These are phyloP conservation scores for Colinus virginianus DNA, from an alignment of 2,113 vertebrate species.

Conservation along the genomic window DNA sequence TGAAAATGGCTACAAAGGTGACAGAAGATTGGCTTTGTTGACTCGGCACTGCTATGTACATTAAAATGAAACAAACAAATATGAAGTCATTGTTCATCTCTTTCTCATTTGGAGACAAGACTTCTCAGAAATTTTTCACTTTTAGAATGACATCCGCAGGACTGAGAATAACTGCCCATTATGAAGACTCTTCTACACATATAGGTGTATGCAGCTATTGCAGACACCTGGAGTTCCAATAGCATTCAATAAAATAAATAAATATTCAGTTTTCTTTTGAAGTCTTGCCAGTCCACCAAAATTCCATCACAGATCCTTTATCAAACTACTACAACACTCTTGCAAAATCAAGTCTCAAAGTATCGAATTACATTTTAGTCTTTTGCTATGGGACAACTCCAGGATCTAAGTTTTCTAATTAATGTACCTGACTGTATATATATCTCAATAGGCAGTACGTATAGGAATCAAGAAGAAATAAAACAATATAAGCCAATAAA, in stretches of 20 bases:
- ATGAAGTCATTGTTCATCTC: background rate
- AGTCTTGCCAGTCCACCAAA: background rate
- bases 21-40: background rate
- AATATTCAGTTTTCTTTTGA: background rate
- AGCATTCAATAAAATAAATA: background rate
- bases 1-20: background rate
- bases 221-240: rapidly evolving
- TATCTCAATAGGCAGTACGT: background rate
- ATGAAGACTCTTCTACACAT: background rate
- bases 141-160: background rate
- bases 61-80: background rate
- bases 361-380: background rate
- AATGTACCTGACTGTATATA: background rate
- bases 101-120: rapidly evolving
- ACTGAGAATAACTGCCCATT: background rate
- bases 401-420: background rate
- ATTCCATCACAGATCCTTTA: background rate
- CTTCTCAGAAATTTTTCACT: background rate
- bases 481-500: rapidly evolving
- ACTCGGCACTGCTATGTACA: background rate
- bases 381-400: background rate
- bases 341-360: background rate
- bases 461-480: background rate
- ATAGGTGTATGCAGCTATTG: background rate
- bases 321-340: background rate